phyloP scores from a whole-genome alignment of 2,797 vertebrate species.

The Cephalopachus bancanus region DNA sequence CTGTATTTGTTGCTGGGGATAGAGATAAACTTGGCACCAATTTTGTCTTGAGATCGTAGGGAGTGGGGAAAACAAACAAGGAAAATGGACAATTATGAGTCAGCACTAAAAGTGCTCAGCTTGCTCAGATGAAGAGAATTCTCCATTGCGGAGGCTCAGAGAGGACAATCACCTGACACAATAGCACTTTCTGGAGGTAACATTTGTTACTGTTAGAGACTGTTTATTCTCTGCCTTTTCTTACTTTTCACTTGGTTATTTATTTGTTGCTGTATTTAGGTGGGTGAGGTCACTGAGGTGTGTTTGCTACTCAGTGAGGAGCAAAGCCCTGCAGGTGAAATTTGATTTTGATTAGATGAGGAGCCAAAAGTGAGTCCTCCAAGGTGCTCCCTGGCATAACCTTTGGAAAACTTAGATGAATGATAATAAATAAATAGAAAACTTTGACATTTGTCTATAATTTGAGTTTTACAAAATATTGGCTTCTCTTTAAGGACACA shows the following conservation, averaged over 20 bases:
- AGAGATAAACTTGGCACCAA: not conserved
- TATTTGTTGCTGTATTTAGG: not conserved
- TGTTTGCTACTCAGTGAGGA: not conserved
- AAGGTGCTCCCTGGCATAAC: not conserved
- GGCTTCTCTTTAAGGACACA: not conserved
- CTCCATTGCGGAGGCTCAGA: not conserved
- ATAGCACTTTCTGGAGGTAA: not conserved
- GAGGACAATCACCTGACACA: not conserved
- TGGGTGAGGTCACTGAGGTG: not conserved
- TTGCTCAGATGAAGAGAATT: not conserved
- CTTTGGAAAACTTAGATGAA: not conserved
- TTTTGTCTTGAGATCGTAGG: not conserved
- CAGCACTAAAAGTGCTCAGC: not conserved
- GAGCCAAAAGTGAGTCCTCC: not conserved
- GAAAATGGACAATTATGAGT: not conserved
- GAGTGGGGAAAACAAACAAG: not conserved
- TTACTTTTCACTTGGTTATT: not conserved
- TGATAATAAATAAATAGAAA: not conserved
- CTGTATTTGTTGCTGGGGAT: not conserved
- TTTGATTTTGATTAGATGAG: not conserved
- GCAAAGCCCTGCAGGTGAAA: not conserved
- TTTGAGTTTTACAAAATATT: not conserved
- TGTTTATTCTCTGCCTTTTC: not conserved
- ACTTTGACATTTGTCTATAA: not conserved
- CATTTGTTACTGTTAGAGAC: not conserved